Percentiles rank a stretch among this genome's conserved stretches.
phyloP scores from a whole-genome alignment of 2,888 invertebrate species.

The Ochlodes sylvanus region DNA sequence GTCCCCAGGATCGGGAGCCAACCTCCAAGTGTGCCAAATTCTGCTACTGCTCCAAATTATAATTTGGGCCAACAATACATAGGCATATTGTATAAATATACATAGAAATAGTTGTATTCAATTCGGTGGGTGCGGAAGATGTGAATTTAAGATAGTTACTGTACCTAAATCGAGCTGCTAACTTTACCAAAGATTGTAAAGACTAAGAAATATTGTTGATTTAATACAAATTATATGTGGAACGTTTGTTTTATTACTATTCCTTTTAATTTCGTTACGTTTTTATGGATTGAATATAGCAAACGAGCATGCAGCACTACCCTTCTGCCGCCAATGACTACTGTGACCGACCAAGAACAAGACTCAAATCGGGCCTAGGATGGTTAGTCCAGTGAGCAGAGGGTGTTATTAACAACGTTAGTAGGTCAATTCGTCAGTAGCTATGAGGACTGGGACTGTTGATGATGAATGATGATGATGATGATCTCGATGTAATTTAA shows the following conservation, averaged over 20 bases:
- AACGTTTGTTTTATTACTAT: slow-evolving; percentile 58
- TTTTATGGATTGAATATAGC: too few relatives aligned
- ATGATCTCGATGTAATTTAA: too few relatives aligned
- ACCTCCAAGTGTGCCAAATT: slow-evolving; percentile 70
- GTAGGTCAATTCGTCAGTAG: too few relatives aligned
- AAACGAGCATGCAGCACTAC: too few relatives aligned
- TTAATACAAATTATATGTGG: slow-evolving; percentile 84
- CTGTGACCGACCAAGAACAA: too few relatives aligned
- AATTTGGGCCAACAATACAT: slow-evolving; percentile 73
- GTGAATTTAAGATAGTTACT: slow-evolving; percentile 71
- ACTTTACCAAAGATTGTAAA: slow-evolving; percentile 83
- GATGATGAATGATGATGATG: too few relatives aligned
- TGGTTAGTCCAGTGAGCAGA: too few relatives aligned
- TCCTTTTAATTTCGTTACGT: not conserved
- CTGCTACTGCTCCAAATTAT: slow-evolving; percentile 66
- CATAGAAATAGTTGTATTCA: slow-evolving; percentile 67
- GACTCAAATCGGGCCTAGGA: too few relatives aligned
- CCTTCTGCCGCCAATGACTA: too few relatives aligned
- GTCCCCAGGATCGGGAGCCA: slow-evolving; percentile 75
- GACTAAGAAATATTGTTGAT: slow-evolving; percentile 82
- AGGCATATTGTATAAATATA: slow-evolving; percentile 54
- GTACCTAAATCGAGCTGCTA: slow-evolving; percentile 73
- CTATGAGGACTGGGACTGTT: too few relatives aligned
- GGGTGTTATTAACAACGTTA: too few relatives aligned
- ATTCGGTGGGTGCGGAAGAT: slow-evolving; percentile 60